Base-by-base conservation (phyloP, 2,888 invertebrate genomes). In the Xestia ashworthii region DNA sequence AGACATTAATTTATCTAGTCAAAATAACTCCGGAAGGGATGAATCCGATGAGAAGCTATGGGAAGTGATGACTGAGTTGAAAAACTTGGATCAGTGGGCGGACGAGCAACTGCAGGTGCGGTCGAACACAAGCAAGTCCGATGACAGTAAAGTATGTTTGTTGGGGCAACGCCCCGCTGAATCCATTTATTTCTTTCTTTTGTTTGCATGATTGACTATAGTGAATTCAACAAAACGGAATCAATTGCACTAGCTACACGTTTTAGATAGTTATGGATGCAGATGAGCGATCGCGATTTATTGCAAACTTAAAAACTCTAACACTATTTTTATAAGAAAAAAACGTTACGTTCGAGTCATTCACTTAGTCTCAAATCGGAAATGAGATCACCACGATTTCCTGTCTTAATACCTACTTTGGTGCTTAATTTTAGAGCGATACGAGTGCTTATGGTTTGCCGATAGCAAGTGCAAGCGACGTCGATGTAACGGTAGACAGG, bases 21-120 rank as follows among this genome's bases (percentile, higher is more conserved):
- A 91, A 44, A 80, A 70, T 68, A 91, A 93, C 16, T 88, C 88
- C 0, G 83, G 76, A 71, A 93, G 91, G 73, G 90, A 92, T 68
- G 92, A 91, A 32, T 91, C 90, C 71, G 94, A 94, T 67, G 95
- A 94, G 19, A 95, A 95, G 81, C 89, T 96, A 58, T 94, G 93
- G 93, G 96, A 96, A 81, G 95, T 95, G 84, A 95, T 96, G 95
- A 94, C 93, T 60, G 96, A 96, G 86, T 82, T 96, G 87, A 95
- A 94, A 74, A 93, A 92, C 82, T 94, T 96, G 53, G 96, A 96
- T 83, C 92, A 92, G 83, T 96, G 96, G 96, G 96, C 96, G 0
- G 96, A 96, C 76, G 96, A 96, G 79, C 96, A 96, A 87, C 86
- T 96, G 87, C 90, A 92, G 78, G 86, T 86, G 58, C 93, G 91